Percentiles rank a stretch among this genome's conserved stretches.
These are phyloP conservation scores for Menidia beryllina DNA, from an alignment of 2,113 vertebrate species.

Conservation along the genomic window DNA sequence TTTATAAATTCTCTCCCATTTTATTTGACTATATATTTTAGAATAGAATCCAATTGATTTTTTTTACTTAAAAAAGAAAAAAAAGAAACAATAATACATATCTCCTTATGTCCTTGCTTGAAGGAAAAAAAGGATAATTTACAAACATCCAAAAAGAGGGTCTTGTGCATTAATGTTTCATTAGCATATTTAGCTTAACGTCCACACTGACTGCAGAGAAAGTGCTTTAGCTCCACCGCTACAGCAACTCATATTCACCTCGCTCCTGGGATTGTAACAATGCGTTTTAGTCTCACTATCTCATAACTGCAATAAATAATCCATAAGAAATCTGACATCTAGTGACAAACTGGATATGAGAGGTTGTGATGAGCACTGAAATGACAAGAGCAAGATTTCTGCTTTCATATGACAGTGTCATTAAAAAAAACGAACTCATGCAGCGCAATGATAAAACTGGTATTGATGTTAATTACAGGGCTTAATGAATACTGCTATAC, in stretches of 20 bases:
- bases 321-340: slow-evolving; percentile 24
- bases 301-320: slow-evolving; percentile 34
- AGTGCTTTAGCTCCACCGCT: background rate
- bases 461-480: slow-evolving; percentile 33
- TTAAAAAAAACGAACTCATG: slow-evolving; percentile 21
- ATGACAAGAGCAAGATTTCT: slow-evolving; percentile 1
- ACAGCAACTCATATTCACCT: slow-evolving; percentile 18
- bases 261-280: slow-evolving; percentile 13
- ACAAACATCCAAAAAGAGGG: background rate
- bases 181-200: background rate
- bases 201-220: background rate
- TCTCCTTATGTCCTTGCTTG: background rate
- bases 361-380: slow-evolving; percentile 8
- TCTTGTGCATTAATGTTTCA: slow-evolving; percentile 12
- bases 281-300: slow-evolving; percentile 29
- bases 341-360: slow-evolving; percentile 1
- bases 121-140: background rate
- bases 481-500: slow-evolving; percentile 32
- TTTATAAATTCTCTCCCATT: no score
- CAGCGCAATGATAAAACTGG: background rate
- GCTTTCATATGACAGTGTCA: slow-evolving; percentile 27
- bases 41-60: no score
- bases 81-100: background rate
- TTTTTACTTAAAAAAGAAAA: no score
- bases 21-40: no score